phyloP scores from a whole-genome alignment of 2,888 invertebrate species.

The Lithophane ornitopus region DNA sequence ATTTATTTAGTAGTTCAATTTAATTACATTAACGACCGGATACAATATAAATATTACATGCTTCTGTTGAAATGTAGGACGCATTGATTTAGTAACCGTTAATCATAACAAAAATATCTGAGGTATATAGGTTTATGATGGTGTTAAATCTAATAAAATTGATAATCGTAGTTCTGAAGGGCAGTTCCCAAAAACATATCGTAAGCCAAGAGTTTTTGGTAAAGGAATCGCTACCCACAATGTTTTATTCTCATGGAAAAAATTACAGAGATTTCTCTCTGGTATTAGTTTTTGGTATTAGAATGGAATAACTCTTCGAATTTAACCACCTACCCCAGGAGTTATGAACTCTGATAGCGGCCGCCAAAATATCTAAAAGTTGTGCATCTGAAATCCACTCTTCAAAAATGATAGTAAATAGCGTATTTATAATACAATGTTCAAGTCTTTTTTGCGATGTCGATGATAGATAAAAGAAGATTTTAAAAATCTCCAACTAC shows the following conservation, averaged over 20 bases:
- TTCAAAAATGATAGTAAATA: not conserved
- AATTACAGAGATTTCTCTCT: not conserved
- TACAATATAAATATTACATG: conserved; percentile 46
- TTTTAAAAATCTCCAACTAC: too few species aligned
- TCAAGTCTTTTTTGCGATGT: not conserved
- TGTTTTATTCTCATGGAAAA: not conserved
- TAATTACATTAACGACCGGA: conserved; percentile 41
- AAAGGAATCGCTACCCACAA: not conserved
- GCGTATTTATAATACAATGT: not conserved
- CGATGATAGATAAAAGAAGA: not conserved
- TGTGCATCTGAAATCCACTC: too few species aligned
- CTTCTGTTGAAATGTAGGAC: conserved; percentile 37
- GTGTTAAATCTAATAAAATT: conserved; percentile 18
- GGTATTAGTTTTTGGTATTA: too few species aligned
- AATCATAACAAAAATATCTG: conserved; percentile 36
- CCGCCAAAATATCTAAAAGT: too few species aligned
- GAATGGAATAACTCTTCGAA: too few species aligned
- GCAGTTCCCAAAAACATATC: not conserved
- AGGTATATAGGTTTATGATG: conserved; percentile 30
- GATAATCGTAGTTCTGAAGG: conserved; percentile 2
- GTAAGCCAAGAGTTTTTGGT: not conserved
- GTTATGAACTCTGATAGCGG: not conserved
- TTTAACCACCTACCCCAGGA: not conserved
- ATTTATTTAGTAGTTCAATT: conserved; percentile 33
- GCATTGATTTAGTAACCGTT: conserved; percentile 35